Evolutionary conservation across 2,797 vertebrate genomes (phyloP).

Genomic region (Anisognathus igniventris): DNA sequence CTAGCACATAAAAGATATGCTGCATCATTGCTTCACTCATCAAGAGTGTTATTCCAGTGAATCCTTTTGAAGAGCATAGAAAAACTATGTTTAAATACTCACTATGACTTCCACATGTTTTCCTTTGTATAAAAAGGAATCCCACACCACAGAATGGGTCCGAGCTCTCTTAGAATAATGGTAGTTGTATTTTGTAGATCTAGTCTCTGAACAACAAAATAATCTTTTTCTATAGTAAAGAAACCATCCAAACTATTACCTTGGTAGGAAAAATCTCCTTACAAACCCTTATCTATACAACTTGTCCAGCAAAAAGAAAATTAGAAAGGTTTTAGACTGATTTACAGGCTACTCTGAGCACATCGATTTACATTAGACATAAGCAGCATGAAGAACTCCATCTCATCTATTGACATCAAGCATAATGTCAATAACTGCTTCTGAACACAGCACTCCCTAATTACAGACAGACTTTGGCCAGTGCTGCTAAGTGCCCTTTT

Average conservation of each 20-base stretch:
- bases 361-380: accelerated
- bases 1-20: background rate
- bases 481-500: background rate
- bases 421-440: background rate
- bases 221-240: background rate
- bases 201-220: background rate
- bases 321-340: background rate
- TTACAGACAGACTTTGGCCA: background rate
- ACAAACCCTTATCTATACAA: background rate
- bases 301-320: background rate
- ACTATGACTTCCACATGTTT: background rate
- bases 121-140: background rate
- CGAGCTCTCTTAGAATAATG: background rate
- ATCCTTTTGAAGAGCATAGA: background rate
- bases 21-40: background rate
- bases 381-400: background rate
- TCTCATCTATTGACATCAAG: background rate
- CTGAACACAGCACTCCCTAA: background rate
- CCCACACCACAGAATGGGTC: background rate
- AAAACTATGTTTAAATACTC: background rate
- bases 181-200: background rate
- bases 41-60: background rate
- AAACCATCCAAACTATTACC: background rate
- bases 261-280: background rate
- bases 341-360: background rate